Evolutionary conservation across 2,888 invertebrate genomes (phyloP), one percentile per base, ranked within the genome.

Genomic region (Mactromeris polynyma): DNA sequence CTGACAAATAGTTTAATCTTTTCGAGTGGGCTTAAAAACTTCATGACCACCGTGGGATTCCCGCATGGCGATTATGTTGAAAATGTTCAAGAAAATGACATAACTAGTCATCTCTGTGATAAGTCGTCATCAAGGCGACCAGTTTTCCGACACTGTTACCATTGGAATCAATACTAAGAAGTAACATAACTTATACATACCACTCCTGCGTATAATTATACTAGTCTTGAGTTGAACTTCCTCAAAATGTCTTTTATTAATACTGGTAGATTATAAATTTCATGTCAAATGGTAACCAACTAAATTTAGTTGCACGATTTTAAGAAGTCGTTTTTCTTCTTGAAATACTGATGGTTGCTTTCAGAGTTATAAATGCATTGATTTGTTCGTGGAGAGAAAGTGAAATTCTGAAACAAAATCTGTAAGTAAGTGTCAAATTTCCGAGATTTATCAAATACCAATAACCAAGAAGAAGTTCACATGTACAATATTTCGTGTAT

Each of bases 241-340:
- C 58, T 64, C 58, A 64, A 64, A 64, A 64, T 64, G 58, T 64
- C 58, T n/a, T 64, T 64, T 64, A 64, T 64, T 64, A 64, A 64
- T 64, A 64, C 58, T 64, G 58, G 58, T 64, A 64, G 58, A 26
- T 64, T 64, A 64, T 64, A 64, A 64, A 64, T 64, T 64, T 64
- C 58, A 64, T 64, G 58, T 64, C n/a, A 26, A 26, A 64, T n/a
- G 58, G 26, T 26, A 64, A n/a, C n/a, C 26, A 64, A 64, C 58
- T 64, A 64, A 64, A 64, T 64, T 64, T 26, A 4, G 58, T 26
- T 64, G 9, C 11, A 46, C 46, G 46, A 4, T 46, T 46, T 46
- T 46, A 1, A 46, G 46, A 46, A 46, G 17, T 46, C 17, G 46
- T 46, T 46, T 46, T 17, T 17, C 46, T 46, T 46, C n/a, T n/a